Base-by-base conservation (phyloP, 2,888 invertebrate species). In the Acronicta leporina region DNA sequence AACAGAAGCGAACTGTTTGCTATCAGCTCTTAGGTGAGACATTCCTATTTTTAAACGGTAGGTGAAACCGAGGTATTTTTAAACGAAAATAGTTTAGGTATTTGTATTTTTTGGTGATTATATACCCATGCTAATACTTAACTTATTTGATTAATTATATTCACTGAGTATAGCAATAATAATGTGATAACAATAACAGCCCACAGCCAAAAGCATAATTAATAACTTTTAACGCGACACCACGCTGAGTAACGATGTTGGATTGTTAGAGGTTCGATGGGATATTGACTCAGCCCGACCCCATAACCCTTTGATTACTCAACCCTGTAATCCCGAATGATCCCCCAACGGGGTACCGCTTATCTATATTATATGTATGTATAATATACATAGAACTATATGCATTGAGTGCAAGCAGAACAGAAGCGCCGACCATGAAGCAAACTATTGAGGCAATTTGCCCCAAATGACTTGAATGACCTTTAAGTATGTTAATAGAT, bases 271-370 rank as follows among this genome's bases (percentile, higher is more conserved):
- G 49, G 42, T 46, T 25, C 13, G 38, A 63, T 33, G 33, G 40
- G 64, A n/a, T 66, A 47, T 66, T 50, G 45, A 49, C 53, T 66
- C 38, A 38, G n/a, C n/a, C 25, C 5, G 27, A 47, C 49, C 69
- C 35, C 44, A 38, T 45, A 69, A 62, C 42, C 53, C 33, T 70
- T 70, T 63, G 43, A 66, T 70, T 47, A 70, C 46, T 54, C 71
- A 47, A 54, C 46, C 35, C 20, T 33, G n/a, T 54, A 63, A 70
- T 50, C 33, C 54, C 9, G 15, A 54, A 30, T 50, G 53, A 49
- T 42, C 52, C 45, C 48, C 52, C 15, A 35, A 38, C 16, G 38
- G 50, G 56, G 63, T 53, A 45, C 30, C 15, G 9, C 41, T 49
- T 25, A 38, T 38, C 2, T 20, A 20, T 20, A 11, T 10, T 41